Evolutionary conservation across 2,113 vertebrate species (phyloP).

Genomic region (Centrocercus urophasianus): DNA sequence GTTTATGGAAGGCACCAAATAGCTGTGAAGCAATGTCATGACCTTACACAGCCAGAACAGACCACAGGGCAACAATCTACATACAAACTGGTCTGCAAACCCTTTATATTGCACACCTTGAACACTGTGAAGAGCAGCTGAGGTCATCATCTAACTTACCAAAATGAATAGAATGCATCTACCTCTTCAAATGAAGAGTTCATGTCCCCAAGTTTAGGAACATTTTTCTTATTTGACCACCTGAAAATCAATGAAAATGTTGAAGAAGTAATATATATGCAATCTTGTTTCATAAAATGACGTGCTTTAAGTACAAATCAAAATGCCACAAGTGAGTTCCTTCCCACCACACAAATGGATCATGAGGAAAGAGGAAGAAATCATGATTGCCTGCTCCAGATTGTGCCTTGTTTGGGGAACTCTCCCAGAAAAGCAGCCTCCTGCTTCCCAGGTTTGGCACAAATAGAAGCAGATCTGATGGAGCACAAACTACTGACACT

Average conservation of each 20-base stretch:
- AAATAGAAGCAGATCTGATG: neutral
- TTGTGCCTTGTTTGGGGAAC: neutral
- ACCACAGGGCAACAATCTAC: neutral
- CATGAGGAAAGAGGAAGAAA: neutral
- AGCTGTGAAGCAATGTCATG: neutral
- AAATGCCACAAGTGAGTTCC: neutral
- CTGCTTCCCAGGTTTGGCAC: neutral
- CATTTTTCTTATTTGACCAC: conserved; percentile 94
- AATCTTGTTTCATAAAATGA: neutral
- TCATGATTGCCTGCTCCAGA: neutral
- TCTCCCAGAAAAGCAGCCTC: neutral
- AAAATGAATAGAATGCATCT: conserved; percentile 97
- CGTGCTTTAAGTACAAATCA: neutral
- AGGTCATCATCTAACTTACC: conserved; percentile 80
- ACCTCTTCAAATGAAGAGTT: conserved; percentile 95
- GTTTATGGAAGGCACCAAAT: neutral
- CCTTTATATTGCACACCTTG: neutral
- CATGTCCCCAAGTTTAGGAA: conserved; percentile 87
- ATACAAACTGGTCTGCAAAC: neutral
- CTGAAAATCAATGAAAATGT: conserved; percentile 68
- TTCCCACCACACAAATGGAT: neutral
- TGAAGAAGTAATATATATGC: neutral
- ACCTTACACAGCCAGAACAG: neutral
- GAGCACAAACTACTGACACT: neutral
- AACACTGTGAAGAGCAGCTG: neutral